Conservation (phyloP, 2,797 vertebrate species). For the Anabas testudineus region DNA sequence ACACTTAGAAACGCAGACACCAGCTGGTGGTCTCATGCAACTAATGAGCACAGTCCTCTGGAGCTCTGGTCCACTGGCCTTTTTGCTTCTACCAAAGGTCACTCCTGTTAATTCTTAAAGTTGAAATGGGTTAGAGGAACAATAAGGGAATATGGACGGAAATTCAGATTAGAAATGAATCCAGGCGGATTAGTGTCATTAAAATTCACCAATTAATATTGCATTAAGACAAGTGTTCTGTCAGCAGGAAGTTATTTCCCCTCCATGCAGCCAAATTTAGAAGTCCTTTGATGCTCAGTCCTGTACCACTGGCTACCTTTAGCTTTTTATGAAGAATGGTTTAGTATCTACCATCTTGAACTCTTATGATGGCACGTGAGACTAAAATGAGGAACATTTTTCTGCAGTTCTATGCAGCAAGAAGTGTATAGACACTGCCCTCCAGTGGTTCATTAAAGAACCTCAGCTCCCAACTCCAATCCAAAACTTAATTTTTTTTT, state of each 20-base stretch:
- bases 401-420: neutral
- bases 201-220: slow-evolving; percentile 38
- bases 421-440: slow-evolving; percentile 38
- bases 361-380: slow-evolving; percentile 14
- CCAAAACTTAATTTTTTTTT: neutral
- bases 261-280: slow-evolving; percentile 40
- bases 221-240: slow-evolving; percentile 44
- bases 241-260: slow-evolving; percentile 9
- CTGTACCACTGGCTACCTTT: slow-evolving; percentile 27
- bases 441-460: slow-evolving; percentile 4
- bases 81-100: slow-evolving; percentile 24
- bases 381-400: neutral
- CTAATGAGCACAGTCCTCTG: slow-evolving; percentile 16
- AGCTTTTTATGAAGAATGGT: slow-evolving; percentile 36
- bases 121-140: slow-evolving; percentile 8
- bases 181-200: slow-evolving; percentile 32
- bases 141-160: slow-evolving; percentile 33
- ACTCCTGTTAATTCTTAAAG: slow-evolving; percentile 20
- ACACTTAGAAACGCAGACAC: neutral
- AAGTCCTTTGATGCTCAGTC: slow-evolving; percentile 45
- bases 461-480: neutral
- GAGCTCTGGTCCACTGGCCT: slow-evolving; percentile 9
- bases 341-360: slow-evolving; percentile 13
- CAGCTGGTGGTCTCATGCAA: neutral
- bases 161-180: slow-evolving; percentile 26